Percentiles rank a stretch among this genome's conserved stretches.
Conservation (phyloP, 2,797 vertebrate species). For the Bovichtus diacanthus region DNA sequence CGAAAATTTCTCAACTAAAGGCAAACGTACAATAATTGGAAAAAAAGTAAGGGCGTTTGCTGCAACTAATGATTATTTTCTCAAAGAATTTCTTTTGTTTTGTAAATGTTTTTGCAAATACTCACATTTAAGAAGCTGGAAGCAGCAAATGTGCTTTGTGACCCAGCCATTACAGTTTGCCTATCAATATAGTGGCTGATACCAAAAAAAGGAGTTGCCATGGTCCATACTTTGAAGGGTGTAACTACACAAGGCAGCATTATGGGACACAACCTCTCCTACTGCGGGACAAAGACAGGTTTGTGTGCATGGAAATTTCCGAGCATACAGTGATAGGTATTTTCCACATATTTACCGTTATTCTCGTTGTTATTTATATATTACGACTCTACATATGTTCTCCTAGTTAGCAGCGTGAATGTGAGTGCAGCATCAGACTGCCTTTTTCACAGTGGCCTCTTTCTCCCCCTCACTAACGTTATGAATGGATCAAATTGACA, state of each 20-base stretch:
- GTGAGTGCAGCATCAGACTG: conserved; percentile 28
- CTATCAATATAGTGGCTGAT: neutral
- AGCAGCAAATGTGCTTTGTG: neutral
- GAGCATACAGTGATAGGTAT: neutral
- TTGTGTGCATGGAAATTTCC: neutral
- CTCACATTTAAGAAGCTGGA: neutral
- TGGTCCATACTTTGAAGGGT: neutral
- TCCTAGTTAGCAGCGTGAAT: conserved; percentile 33
- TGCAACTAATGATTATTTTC: neutral
- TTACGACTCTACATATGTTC: neutral
- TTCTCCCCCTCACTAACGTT: conserved; percentile 48
- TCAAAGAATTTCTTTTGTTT: neutral
- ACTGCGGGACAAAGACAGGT: neutral
- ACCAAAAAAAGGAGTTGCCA: neutral
- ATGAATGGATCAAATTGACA: conserved; percentile 67
- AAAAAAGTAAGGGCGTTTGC: neutral
- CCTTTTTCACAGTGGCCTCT: conserved; percentile 63
- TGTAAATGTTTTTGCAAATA: neutral
- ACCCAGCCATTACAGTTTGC: neutral
- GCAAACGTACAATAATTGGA: neutral
- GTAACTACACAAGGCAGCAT: neutral
- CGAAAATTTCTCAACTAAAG: neutral
- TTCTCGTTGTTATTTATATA: neutral
- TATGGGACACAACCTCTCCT: neutral
- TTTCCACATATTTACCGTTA: neutral